Evolutionary conservation across 2,113 vertebrate species (phyloP).

Genomic region (Cynopterus brachyotis): DNA sequence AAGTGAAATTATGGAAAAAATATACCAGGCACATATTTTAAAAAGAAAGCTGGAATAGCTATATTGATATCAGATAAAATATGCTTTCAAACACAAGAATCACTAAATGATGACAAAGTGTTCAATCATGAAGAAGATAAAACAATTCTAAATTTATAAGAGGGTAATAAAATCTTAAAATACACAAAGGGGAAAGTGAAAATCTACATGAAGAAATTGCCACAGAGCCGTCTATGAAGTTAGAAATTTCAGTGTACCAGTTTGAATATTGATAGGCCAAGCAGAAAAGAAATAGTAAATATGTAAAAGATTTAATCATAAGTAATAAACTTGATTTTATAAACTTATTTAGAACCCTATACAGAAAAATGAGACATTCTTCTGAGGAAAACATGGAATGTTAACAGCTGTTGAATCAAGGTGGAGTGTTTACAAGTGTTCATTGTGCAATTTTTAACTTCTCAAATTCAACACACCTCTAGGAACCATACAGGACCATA

Average conservation of each 20-base stretch:
- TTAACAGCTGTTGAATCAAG: not conserved
- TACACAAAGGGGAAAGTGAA: not conserved
- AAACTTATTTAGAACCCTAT: not conserved
- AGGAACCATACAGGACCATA: not conserved
- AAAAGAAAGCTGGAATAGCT: not conserved
- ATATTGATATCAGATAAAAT: not conserved
- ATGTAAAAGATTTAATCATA: not conserved
- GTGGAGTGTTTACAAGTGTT: not conserved
- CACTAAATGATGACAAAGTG: not conserved
- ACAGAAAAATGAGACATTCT: not conserved
- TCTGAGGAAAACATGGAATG: not conserved
- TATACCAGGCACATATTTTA: not conserved
- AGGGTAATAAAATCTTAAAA: not conserved
- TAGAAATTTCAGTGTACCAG: not conserved
- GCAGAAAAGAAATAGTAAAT: not conserved
- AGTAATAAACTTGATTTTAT: not conserved
- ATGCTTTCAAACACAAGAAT: not conserved
- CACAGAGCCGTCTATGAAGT: not conserved
- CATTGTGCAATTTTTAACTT: not conserved
- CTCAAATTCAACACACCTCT: not conserved
- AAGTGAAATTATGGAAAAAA: not conserved
- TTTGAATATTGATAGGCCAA: not conserved
- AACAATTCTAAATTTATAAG: not conserved
- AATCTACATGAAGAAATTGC: not conserved
- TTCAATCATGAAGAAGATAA: not conserved